Evolutionary conservation across 2,797 vertebrate genomes (phyloP).

Genomic region (Uromys caudimaculatus): DNA sequence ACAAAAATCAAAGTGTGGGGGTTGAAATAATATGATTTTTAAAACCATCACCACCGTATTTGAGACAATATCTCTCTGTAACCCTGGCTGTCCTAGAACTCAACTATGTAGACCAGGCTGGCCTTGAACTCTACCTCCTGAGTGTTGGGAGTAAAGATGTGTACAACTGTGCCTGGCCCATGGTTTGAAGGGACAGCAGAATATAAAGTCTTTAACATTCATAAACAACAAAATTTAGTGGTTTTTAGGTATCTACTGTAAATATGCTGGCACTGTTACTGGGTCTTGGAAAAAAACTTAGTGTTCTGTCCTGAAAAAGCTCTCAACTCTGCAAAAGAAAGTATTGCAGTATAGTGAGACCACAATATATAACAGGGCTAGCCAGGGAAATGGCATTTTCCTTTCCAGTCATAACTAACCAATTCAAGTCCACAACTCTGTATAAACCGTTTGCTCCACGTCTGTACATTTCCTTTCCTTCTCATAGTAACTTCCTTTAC

Average conservation of each 20-base stretch:
- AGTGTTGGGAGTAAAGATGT: not conserved
- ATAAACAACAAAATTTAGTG: not conserved
- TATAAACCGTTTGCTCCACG: rapidly evolving
- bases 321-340: not conserved
- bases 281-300: not conserved
- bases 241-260: not conserved
- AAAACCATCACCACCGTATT: not conserved
- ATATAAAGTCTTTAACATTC: not conserved
- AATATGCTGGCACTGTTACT: not conserved
- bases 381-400: not conserved
- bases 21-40: not conserved
- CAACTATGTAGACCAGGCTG: not conserved
- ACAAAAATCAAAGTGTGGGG: not conserved
- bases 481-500: not conserved
- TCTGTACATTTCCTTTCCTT: not conserved
- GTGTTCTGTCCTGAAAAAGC: not conserved
- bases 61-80: not conserved
- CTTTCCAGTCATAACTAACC: not conserved
- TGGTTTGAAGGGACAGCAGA: not conserved
- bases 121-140: not conserved
- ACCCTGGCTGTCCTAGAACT: not conserved
- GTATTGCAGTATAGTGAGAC: not conserved
- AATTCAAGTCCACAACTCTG: not conserved
- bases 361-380: not conserved
- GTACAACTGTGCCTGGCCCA: not conserved